phyloP scores from a whole-genome alignment of 1,140 invertebrate species.

The Drosophila tani region DNA sequence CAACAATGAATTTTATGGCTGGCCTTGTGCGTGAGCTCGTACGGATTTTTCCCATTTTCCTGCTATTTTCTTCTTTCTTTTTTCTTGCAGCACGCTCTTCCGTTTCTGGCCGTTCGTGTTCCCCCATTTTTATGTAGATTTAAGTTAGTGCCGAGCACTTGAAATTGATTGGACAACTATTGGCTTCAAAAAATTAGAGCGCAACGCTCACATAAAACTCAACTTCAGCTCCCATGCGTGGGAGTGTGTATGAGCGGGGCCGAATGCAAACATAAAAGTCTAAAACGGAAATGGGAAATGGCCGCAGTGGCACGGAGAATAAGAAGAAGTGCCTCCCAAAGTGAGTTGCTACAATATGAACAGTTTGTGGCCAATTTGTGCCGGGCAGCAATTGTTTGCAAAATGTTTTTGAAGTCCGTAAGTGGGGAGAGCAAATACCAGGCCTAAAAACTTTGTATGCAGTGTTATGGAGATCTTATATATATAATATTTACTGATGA shows the following conservation, averaged over 20 bases:
- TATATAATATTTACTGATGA: background rate
- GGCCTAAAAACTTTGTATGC: background rate
- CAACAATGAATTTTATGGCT: conserved; percentile 71
- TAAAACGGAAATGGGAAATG: conserved; percentile 65
- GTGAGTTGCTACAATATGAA: conserved; percentile 67
- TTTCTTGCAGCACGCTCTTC: conserved; percentile 18
- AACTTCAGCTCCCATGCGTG: conserved; percentile 29
- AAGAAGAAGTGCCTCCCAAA: conserved; percentile 24
- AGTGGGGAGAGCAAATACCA: conserved; percentile 1
- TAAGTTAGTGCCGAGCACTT: conserved; percentile 68
- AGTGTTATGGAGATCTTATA: too few relatives aligned
- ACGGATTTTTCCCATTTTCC: conserved; percentile 12
- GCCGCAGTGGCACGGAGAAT: conserved; percentile 15
- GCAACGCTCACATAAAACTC: conserved; percentile 66
- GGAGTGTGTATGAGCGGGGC: background rate
- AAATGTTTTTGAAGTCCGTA: conserved; percentile 23
- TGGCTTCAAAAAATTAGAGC: conserved; percentile 77
- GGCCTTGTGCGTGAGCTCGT: conserved; percentile 46
- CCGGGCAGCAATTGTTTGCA: conserved; percentile 25
- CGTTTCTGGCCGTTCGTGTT: conserved; percentile 18
- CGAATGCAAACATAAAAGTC: conserved; percentile 75
- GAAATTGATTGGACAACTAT: conserved; percentile 82
- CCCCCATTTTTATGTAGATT: conserved; percentile 75
- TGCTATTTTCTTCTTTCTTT: background rate
- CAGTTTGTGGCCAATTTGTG: conserved; percentile 59